Conservation (phyloP, 2,113 vertebrate genomes). For the Nesospiza acunhae region DNA sequence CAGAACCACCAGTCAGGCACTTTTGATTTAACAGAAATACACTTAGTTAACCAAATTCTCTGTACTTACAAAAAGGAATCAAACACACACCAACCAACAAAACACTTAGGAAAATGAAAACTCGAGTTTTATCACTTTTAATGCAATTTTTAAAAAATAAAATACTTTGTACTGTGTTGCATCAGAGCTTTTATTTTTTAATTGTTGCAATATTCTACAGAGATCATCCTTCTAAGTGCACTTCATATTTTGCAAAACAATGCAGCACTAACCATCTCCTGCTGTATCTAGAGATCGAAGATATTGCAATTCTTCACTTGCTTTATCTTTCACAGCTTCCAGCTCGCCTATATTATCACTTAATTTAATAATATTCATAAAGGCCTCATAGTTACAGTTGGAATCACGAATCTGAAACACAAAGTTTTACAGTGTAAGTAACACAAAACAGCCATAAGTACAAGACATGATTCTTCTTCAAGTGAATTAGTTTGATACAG, state of each 20-base stretch:
- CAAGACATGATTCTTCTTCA: background rate
- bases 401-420: constrained; percentile 91
- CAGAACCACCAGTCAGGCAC: background rate
- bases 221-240: background rate
- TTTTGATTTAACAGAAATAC: background rate
- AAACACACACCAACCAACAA: background rate
- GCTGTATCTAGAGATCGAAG: constrained; percentile 97
- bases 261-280: constrained; percentile 85
- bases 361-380: constrained; percentile 99
- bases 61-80: background rate
- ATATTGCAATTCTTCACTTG: constrained; percentile 94
- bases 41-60: background rate
- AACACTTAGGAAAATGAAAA: background rate
- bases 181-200: background rate
- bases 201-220: background rate
- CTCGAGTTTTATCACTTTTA: background rate
- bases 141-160: background rate
- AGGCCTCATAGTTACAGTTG: constrained; percentile 99
- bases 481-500: background rate
- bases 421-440: background rate
- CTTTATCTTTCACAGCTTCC: constrained; percentile 96
- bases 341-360: constrained; percentile 91
- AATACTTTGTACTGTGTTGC: background rate
- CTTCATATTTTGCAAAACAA: background rate
- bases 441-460: background rate